Evolutionary conservation across 2,113 vertebrate species (phyloP).

Genomic region (Corythornis madagascariensis): DNA sequence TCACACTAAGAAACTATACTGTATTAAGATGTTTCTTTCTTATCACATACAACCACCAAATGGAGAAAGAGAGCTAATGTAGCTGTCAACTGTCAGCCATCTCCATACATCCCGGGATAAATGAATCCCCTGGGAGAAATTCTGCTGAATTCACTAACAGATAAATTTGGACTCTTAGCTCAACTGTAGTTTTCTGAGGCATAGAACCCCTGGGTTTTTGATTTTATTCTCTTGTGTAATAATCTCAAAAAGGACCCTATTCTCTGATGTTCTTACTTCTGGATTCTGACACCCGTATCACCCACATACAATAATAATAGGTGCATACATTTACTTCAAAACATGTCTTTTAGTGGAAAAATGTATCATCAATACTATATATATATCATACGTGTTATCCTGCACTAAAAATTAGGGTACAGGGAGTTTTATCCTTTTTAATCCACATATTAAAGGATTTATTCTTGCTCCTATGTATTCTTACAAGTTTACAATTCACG

Average conservation of each 20-base stretch:
- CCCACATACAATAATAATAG: not conserved
- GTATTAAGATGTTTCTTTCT: constrained; percentile 3
- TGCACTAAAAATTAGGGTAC: not conserved
- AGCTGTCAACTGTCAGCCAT: constrained; percentile 44
- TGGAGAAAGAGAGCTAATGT: constrained; percentile 41
- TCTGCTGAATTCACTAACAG: constrained; percentile 58
- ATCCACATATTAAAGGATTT: not conserved
- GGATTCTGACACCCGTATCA: not conserved
- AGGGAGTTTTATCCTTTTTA: not conserved
- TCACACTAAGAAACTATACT: not conserved
- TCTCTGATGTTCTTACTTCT: not conserved
- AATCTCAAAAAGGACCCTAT: not conserved
- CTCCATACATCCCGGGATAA: constrained; percentile 41
- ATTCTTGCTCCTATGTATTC: not conserved
- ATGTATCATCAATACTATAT: not conserved
- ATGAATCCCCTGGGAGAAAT: constrained; percentile 48
- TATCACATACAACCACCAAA: not conserved
- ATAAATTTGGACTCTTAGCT: constrained; percentile 49
- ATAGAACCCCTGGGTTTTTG: not conserved
- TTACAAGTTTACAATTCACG: not conserved
- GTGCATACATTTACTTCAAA: not conserved
- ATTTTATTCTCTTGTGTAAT: not conserved
- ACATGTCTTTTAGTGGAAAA: not conserved
- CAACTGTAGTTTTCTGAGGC: constrained; percentile 35
- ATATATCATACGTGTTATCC: not conserved